phyloP scores from a whole-genome alignment of 2,113 vertebrate genomes.

The Grammomys dolichurus region DNA sequence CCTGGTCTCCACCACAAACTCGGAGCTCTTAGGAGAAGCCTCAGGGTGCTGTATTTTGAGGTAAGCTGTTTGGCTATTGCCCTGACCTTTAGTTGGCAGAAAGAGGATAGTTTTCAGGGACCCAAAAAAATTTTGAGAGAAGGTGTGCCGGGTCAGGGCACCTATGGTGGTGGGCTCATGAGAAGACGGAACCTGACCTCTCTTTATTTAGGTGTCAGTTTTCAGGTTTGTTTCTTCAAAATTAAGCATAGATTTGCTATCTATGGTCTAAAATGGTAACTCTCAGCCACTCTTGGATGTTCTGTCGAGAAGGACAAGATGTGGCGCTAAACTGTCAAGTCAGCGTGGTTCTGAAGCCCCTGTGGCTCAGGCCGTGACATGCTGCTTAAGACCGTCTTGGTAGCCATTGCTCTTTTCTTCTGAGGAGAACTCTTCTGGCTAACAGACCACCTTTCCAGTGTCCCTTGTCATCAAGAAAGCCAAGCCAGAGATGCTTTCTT shows the following conservation, averaged over 20 bases:
- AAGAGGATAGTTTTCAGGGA: background rate
- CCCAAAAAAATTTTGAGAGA: background rate
- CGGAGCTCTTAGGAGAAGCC: background rate
- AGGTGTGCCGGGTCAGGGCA: background rate
- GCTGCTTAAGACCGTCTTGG: background rate
- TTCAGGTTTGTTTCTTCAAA: constrained; percentile 45
- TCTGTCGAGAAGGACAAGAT: constrained; percentile 31
- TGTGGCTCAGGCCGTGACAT: background rate
- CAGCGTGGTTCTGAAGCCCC: background rate
- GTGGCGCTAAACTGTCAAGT: background rate
- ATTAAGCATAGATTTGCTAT: constrained; percentile 13
- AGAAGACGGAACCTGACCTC: background rate
- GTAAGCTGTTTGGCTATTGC: background rate
- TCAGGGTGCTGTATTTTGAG: too few relatives aligned
- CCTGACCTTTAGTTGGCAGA: background rate
- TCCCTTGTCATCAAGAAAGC: background rate
- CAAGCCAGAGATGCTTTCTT: background rate
- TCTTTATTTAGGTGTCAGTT: background rate
- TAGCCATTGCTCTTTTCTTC: background rate
- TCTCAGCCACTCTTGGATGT: background rate
- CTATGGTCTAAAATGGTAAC: background rate
- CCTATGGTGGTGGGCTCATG: background rate
- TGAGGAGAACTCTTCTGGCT: background rate
- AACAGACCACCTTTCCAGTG: background rate
- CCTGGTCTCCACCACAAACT: background rate